Base-by-base conservation (phyloP, 2,888 invertebrate genomes). In the Drosophila subquinaria region DNA sequence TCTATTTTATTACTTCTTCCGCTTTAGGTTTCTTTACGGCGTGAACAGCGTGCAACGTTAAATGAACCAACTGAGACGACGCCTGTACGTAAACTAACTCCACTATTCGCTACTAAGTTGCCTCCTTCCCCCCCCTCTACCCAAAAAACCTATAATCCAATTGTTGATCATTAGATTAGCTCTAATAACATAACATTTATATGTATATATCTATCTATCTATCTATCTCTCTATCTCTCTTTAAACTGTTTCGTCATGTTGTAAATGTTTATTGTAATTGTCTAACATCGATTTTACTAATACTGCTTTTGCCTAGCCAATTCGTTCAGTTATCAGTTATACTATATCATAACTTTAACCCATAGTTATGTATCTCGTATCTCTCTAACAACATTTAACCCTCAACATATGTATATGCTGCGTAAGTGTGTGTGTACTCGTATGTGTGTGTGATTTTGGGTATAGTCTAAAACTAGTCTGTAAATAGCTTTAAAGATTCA, bases 21-120 rank as follows among this genome's bases (percentile, higher is more conserved):
- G 91, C 95, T 94, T 93, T 95, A 95, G 95, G 94, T 94, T 93
- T 94, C 94, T 93, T 94, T 93, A 94, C 93, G 94, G 93, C 93
- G 94, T 94, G 93, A 93, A 94, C 94, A 93, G 94, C 94, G 96
- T 89, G 87, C 92, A 87, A 89, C 81, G 88, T 91, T 89, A 79
- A 88, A 86, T 88, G 92, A 92, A 90, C 92, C 93, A 86, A 93
- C 91, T 88, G 93, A 93, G 91, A 92, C 91, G 89, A 93, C 93
- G 84, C 93, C 93, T 91, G 93, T 93, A 93, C 92, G 93, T 93
- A 92, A 92, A 88, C 89, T 90, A 89, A 89, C 86, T 85, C 73
- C 81, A 74, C 87, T 75, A 70, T 66, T 74, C 84, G 81, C 85
- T 62, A 82, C 69, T 69, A 83, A 67, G 55, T 56, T 38, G 20